Conservation (phyloP, 1,140 invertebrate species). For the Anastrepha obliqua region DNA sequence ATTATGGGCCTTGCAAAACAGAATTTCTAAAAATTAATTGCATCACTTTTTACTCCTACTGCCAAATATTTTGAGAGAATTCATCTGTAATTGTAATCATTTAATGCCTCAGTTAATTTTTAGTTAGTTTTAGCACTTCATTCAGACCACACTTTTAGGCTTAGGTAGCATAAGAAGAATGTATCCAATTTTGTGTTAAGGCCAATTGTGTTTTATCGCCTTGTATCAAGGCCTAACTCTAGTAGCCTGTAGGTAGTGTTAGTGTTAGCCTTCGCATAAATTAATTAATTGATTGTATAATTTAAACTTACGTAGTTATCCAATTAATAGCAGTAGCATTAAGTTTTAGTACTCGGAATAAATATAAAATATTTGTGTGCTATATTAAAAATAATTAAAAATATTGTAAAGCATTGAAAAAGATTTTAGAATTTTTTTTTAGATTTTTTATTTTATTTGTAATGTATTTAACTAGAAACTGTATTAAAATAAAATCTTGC, state of each 20-base stretch:
- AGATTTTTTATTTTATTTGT: not conserved
- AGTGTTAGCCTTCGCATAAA: not conserved
- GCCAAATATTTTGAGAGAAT: conserved; percentile 41
- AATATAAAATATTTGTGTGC: conserved; percentile 37
- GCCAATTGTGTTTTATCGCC: conserved; percentile 60
- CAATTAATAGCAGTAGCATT: not conserved
- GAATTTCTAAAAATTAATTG: too few relatives aligned
- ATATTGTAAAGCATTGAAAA: conserved; percentile 43
- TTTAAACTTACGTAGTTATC: not conserved
- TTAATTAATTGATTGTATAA: not conserved
- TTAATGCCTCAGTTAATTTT: conserved; percentile 18
- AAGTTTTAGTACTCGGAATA: not conserved
- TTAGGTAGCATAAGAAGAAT: conserved; percentile 15
- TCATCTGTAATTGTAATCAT: not conserved
- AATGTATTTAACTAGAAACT: conserved; percentile 36
- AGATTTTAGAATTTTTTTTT: not conserved
- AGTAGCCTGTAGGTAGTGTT: conserved; percentile 54
- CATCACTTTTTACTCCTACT: conserved; percentile 15
- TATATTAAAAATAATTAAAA: conserved; percentile 54
- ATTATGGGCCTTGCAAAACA: not conserved
- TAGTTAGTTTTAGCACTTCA: not conserved
- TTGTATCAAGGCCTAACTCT: conserved; percentile 73
- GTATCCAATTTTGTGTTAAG: not conserved
- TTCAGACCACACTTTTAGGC: not conserved
- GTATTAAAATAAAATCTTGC: conserved; percentile 57